Evolutionary conservation across 2,888 invertebrate genomes (phyloP).

Genomic region (Agapostemon virescens): DNA sequence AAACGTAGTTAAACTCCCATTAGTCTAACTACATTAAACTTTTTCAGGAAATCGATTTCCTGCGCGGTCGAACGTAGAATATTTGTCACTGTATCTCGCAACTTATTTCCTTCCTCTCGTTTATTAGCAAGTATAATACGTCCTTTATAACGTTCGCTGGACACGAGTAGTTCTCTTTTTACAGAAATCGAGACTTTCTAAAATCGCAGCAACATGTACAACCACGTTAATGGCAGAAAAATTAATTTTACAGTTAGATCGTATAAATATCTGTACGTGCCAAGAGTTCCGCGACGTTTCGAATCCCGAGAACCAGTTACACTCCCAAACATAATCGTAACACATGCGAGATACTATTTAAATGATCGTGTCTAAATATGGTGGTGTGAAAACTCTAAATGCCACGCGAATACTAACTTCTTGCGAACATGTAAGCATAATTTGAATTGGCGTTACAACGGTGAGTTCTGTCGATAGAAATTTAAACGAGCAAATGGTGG

Average conservation of each 20-base stretch:
- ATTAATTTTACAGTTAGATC: background rate
- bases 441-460: too few species aligned
- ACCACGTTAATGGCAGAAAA: background rate
- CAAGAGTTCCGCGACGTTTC: background rate
- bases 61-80: background rate
- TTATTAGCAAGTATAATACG: constrained; percentile 34
- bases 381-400: too few species aligned
- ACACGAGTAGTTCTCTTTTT: constrained; percentile 3
- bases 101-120: constrained; percentile 21
- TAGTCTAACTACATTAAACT: background rate
- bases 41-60: background rate
- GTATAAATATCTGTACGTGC: background rate
- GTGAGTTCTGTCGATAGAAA: too few species aligned
- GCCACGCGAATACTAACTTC: too few species aligned
- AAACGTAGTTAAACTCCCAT: background rate
- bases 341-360: too few species aligned
- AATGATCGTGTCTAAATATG: too few species aligned
- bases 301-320: background rate
- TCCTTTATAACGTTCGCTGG: constrained; percentile 33
- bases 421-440: too few species aligned
- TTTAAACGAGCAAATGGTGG: too few species aligned
- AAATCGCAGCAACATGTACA: background rate
- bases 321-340: too few species aligned
- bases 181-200: constrained; percentile 6
- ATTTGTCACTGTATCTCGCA: constrained; percentile 2